Base-by-base conservation (phyloP, 2,113 vertebrate species). In the Oreochromis aureus region DNA sequence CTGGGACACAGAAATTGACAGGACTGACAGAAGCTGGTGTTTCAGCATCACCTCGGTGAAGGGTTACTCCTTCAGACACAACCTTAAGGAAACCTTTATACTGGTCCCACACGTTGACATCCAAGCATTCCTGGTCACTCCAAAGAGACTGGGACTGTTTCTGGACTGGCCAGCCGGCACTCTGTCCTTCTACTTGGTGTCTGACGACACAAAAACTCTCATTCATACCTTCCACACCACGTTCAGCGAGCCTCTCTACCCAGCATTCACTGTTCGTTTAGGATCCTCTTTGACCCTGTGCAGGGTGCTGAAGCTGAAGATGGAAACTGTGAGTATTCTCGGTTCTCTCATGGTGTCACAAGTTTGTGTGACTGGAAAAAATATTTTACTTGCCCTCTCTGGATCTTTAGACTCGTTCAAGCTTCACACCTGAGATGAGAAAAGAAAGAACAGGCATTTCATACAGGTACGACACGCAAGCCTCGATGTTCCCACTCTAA, bases 1-100 rank as follows among this genome's bases (percentile, higher is more conserved):
- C 15, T 3, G 9, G 51, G 15, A 48, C 6, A 1, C 0, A 0
- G 19, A 5, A 0, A 61, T 53, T 8, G 0, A 6, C n/a, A 0
- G 0, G 0, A 59, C 0, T 10, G 3, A 59, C 30, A 66, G 1
- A 0, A 44, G 63, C 11, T 86, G 85, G 85, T 27, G 7, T 13
- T 59, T 76, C 24, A 0, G 1, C 8, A 59, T 48, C 6, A 6
- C 1, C 18, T 4, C 1, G 1, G 19, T 3, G 7, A 2, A 15
- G 1, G 69, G 83, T 18, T 51, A 22, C 19, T 41, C 41, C 11
- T 80, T 85, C 58, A 2, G 5, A 18, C 73, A 63, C 15, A 5
- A 7, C 1, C 6, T 5, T 10, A 48, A 3, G 8, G 6, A 18
- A 3, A 48, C 30, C 4, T 80, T 54, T 18, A 22, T 80, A 24